These are phyloP conservation scores for Chrosomus eos DNA, from an alignment of 2,797 vertebrate genomes.

Conservation along the genomic window DNA sequence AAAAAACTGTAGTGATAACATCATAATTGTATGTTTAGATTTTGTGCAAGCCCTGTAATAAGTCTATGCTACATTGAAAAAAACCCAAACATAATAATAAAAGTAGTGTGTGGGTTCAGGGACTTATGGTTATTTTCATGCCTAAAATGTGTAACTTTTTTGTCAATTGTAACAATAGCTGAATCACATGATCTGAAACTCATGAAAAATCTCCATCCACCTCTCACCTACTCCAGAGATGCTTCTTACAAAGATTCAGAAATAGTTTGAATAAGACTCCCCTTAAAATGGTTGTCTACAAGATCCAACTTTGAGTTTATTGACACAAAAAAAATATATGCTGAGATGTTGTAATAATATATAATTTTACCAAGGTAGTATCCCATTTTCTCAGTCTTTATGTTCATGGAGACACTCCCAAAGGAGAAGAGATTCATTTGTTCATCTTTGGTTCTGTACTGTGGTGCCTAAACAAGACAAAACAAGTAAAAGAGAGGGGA, in stretches of 20 bases:
- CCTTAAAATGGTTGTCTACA: background rate
- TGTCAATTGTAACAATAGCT: background rate
- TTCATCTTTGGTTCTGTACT: constrained; percentile 71
- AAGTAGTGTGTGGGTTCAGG: too few relatives aligned
- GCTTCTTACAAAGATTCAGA: background rate
- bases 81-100: background rate
- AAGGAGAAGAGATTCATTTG: constrained; percentile 70
- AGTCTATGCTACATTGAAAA: background rate
- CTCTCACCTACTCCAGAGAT: background rate
- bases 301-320: background rate
- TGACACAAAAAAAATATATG: background rate
- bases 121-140: background rate
- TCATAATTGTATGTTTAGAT: background rate
- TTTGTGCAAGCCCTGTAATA: too few relatives aligned
- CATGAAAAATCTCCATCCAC: background rate
- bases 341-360: background rate
- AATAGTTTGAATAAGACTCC: background rate
- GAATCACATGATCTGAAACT: constrained; percentile 2
- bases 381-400: constrained; percentile 70
- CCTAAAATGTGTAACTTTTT: background rate
- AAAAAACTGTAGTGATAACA: background rate
- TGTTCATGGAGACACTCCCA: constrained; percentile 74
- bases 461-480: constrained; percentile 68
- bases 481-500: background rate
- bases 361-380: constrained; percentile 70